Evolutionary conservation across 1,140 invertebrate genomes (phyloP).

Genomic region (Calosoma granatense): DNA sequence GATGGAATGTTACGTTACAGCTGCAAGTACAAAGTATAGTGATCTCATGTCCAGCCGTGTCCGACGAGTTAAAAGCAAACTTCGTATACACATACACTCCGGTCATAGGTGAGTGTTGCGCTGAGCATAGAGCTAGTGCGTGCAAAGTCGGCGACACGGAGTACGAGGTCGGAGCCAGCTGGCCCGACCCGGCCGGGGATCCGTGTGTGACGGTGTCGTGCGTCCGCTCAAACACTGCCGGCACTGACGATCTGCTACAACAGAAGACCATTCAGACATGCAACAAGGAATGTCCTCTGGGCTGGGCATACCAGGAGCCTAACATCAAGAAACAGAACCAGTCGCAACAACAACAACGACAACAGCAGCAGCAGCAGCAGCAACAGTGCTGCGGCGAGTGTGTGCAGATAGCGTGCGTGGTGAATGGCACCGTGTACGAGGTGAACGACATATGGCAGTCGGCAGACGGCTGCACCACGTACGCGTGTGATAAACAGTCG

Average conservation of each 20-base stretch:
- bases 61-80: conserved; percentile 22
- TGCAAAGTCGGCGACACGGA: conserved; percentile 26
- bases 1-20: conserved; percentile 16
- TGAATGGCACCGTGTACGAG: conserved; percentile 43
- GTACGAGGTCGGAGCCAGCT: conserved; percentile 16
- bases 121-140: conserved; percentile 22
- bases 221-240: background rate
- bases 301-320: conserved; percentile 9
- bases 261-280: conserved; percentile 42
- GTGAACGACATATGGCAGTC: conserved; percentile 48
- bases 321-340: conserved; percentile 28
- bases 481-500: conserved; percentile 38
- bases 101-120: conserved; percentile 28
- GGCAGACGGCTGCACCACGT: conserved; percentile 55
- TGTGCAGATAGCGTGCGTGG: conserved; percentile 49
- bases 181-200: conserved; percentile 10
- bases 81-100: conserved; percentile 23
- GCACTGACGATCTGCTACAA: conserved; percentile 38
- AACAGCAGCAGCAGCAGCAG: conserved; percentile 29
- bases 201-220: conserved; percentile 9
- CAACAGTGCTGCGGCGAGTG: conserved; percentile 68
- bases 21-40: conserved; percentile 24
- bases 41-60: conserved; percentile 22
- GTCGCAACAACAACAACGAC: conserved; percentile 21
- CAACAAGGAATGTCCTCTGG: conserved; percentile 25